Evolutionary conservation across 2,113 vertebrate species (phyloP).

Genomic region (Bufo bufo): DNA sequence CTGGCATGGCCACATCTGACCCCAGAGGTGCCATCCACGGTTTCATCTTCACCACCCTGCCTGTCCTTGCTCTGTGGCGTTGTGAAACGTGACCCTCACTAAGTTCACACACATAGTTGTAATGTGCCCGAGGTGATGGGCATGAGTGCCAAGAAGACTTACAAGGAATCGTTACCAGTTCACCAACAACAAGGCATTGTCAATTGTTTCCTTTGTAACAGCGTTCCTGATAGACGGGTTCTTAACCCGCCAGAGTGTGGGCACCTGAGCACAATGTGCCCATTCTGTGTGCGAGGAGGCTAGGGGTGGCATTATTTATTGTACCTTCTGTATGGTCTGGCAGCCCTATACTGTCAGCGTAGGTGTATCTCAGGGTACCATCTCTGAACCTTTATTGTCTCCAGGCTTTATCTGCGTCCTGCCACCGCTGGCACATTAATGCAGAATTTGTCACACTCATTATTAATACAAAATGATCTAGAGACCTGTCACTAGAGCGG

Average conservation of each 20-base stretch:
- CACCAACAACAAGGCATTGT: not conserved
- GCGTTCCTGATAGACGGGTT: slow-evolving; percentile 18
- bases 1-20: too few relatives aligned
- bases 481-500: not conserved
- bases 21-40: not conserved
- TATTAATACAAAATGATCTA: not conserved
- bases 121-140: not conserved
- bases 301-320: not conserved
- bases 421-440: not conserved
- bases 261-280: not conserved
- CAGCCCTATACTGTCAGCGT: not conserved
- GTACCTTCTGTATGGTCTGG: not conserved
- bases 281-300: not conserved
- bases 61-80: not conserved
- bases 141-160: not conserved
- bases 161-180: not conserved
- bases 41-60: not conserved
- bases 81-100: not conserved
- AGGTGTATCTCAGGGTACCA: not conserved
- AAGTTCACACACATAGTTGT: not conserved
- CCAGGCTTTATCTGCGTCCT: too few relatives aligned
- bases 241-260: not conserved
- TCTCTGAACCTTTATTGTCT: not conserved
- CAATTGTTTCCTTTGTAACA: slow-evolving; percentile 5
- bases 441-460: slow-evolving; percentile 22